Evolutionary conservation across 2,797 vertebrate species (phyloP), one percentile per base, ranked within the genome.

Genomic region (Podargus strigoides): DNA sequence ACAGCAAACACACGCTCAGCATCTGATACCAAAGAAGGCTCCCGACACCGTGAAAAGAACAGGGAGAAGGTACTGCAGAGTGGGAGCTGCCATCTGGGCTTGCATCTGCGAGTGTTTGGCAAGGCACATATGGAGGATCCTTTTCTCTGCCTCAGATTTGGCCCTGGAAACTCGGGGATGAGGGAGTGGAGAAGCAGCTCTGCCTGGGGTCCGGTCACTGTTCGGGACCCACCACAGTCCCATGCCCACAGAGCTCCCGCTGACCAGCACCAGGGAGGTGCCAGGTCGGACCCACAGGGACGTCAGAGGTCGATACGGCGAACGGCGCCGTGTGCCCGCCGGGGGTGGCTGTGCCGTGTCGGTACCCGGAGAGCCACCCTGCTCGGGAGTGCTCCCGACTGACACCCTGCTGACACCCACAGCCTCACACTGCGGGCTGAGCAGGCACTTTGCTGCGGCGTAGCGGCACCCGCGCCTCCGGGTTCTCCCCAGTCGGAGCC

Each of bases 61-160:
- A 95, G 92, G 95, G 95, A 94, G 91, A 96, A 97, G 92, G 96
- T 96, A 96, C 85, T 30, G 93, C 69, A 41, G 92, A 95, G 96
- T 91, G 95, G 95, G 96, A 96, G 88, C 84, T 95, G 94, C 96
- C 96, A 97, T 96, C 96, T 96, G 95, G 95, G 88, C 85, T 87
- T 3, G 91, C 95, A 96, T 90, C 95, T 97, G 95, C 23, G 78
- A 92, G 79, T 22, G 5, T 70, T 93, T 94, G 94, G 94, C 93
- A 83, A 87, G 83, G 90, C 83, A 6, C 96, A 94, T 74, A 95
- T 68, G 88, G 91, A 92, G 74, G 88, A 93, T 94, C 87, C 93
- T 90, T 90, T 91, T 88, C 63, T 88, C 95, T 49, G 91, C 85
- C 74, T 94, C 32, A 4, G 32, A 70, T 92, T 96, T 97, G 95